These are phyloP conservation scores for Phrixothrix hirtus DNA, from an alignment of 2,888 invertebrate species.

Conservation along the genomic window DNA sequence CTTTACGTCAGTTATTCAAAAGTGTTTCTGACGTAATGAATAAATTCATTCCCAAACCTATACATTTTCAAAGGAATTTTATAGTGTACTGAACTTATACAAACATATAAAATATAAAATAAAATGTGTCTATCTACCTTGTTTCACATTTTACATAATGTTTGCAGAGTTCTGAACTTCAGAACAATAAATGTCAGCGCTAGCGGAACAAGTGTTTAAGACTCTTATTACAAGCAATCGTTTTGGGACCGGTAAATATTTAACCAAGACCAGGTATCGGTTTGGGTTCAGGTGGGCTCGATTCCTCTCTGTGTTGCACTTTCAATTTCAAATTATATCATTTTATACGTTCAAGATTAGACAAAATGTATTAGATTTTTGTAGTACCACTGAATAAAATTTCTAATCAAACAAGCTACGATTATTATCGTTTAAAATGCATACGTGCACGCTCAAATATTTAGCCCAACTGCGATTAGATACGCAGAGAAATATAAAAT, in stretches of 20 bases:
- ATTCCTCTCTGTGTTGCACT: constrained; percentile 13
- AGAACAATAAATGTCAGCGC: constrained; percentile 36
- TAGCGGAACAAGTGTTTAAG: constrained; percentile 40
- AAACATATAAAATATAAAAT: constrained; percentile 10
- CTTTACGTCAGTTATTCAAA: too few species aligned
- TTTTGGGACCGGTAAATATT: constrained; percentile 26
- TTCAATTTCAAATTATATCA: constrained; percentile 15
- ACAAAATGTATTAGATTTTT: constrained; percentile 19
- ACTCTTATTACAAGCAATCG: constrained; percentile 36
- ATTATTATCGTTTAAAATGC: constrained; percentile 3
- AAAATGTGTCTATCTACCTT: constrained; percentile 18
- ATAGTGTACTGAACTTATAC: too few species aligned
- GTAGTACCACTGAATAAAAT: constrained; percentile 19
- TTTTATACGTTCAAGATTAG: constrained; percentile 25
- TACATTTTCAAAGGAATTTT: too few species aligned
- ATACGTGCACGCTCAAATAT: constrained; percentile 6
- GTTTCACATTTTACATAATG: constrained; percentile 25
- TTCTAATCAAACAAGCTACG: constrained; percentile 5
- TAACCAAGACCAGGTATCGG: constrained; percentile 26
- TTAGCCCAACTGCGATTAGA: constrained; percentile 5
- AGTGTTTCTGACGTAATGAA: constrained; percentile 28
- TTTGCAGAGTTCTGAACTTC: constrained; percentile 15
- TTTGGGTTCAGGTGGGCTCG: constrained; percentile 12
- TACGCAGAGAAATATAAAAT: constrained; percentile 14
- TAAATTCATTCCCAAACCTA: too few species aligned